Evolutionary conservation across 2,797 vertebrate genomes (phyloP), one percentile per base, ranked within the genome.

Genomic region (Falco biarmicus): DNA sequence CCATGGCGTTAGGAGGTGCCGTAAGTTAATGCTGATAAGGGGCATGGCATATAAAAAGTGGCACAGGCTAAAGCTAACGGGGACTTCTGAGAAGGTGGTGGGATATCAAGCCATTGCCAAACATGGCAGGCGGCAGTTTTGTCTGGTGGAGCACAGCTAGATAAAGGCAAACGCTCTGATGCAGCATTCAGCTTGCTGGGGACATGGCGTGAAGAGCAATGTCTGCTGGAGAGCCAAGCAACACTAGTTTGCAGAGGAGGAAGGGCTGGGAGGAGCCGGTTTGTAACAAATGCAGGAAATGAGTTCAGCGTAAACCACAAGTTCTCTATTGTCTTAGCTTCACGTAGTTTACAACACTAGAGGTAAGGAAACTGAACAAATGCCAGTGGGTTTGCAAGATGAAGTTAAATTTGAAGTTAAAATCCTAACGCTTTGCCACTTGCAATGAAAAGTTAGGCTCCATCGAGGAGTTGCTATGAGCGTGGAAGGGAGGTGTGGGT

Each of bases 231-330:
- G 56, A 43, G 81, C 50, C 41, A 1, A 19, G 66, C 6, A 7
- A 37, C 65, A 47, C 48, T 87, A 47, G 75, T 1, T 2, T 37
- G 71, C 3, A 0, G 82, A 93, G 85, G 22, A 94, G 94, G 94
- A 95, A 96, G 84, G 54, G 87, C 89, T 92, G 93, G 95, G 96
- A 92, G 93, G 96, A 92, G 94, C 57, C 22, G 6, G 4, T 6
- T 0, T n/a, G 39, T 92, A 91, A 97, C 95, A 96, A 97, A 94
- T 43, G 82, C 96, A 92, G 96, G 96, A 97, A 97, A 96, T 89
- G 87, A 96, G 90, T 73, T 95, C 87, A 96, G 92, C 84, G 19
- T 41, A 90, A 87, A 96, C 96, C 95, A 32, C 94, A 96, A 96
- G 89, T 96, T 96, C 96, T 96, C 82, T 51, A 96, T 97, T 97